Percentiles rank a stretch among this genome's conserved stretches.
phyloP scores from a whole-genome alignment of 2,797 vertebrate genomes.

The Dendrocincla tyrannina region DNA sequence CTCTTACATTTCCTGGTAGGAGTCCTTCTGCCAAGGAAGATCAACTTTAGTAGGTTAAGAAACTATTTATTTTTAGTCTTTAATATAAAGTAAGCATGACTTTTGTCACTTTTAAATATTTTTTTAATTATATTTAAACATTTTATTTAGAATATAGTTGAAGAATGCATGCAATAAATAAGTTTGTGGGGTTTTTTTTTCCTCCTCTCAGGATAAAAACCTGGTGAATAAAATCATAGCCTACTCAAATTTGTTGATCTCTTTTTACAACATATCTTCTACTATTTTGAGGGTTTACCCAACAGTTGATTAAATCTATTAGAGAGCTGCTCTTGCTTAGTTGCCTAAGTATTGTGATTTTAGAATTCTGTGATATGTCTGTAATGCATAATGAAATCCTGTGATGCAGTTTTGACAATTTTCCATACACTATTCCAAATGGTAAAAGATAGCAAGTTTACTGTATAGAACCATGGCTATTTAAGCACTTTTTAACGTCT shows the following conservation, averaged over 20 bases:
- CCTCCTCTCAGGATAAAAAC: background rate
- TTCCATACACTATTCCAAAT: background rate
- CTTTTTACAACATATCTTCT: background rate
- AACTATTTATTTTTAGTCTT: background rate
- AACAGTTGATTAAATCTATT: constrained; percentile 25
- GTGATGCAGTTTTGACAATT: constrained; percentile 11
- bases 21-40: background rate
- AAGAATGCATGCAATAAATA: background rate
- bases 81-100: background rate
- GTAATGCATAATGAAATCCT: constrained; percentile 30
- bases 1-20: background rate
- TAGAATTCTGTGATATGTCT: background rate
- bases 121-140: background rate
- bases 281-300: background rate
- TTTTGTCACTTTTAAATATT: background rate
- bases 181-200: too few species aligned
- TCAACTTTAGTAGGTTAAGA: background rate
- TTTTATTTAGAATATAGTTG: background rate
- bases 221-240: background rate
- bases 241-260: background rate
- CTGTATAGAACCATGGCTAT: background rate
- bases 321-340: background rate
- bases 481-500: constrained; percentile 2
- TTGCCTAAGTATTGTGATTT: constrained; percentile 14
- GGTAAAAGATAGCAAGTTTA: constrained; percentile 4